Evolutionary conservation across 92 coral and sea anemone genomes (phyloP).

Genomic region (Zoanthus gigantus): DNA sequence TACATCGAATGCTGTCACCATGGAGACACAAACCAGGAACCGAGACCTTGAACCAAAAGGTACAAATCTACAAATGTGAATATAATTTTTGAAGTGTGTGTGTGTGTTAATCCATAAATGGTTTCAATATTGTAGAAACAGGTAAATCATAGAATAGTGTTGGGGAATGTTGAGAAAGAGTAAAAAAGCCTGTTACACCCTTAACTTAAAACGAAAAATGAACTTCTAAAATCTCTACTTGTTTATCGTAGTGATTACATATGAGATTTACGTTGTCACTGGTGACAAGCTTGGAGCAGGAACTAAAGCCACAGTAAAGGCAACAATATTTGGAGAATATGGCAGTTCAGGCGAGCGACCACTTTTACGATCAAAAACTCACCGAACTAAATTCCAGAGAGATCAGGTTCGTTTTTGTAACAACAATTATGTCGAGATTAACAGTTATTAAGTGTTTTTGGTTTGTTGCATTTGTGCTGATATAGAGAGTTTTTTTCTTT

Average conservation of each 20-base stretch:
- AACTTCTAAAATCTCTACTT: too few species aligned
- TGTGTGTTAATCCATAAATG: background rate
- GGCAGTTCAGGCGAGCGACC: conserved; percentile 96
- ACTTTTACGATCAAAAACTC: conserved; percentile 89
- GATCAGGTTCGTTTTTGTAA: conserved; percentile 77
- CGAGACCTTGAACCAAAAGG: conserved; percentile 91
- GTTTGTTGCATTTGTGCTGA: background rate
- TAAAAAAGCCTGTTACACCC: too few species aligned
- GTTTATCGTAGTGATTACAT: conserved; percentile 74
- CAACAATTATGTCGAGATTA: background rate
- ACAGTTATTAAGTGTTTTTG: background rate
- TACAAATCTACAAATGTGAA: background rate
- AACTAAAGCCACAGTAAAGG: conserved; percentile 84
- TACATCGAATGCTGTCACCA: conserved; percentile 61
- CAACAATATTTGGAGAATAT: conserved; percentile 91
- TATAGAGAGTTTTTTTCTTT: background rate
- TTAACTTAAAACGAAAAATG: too few species aligned
- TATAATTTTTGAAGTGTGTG: background rate
- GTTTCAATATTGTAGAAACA: background rate
- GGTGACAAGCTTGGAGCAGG: conserved; percentile 98
- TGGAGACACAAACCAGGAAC: conserved; percentile 89
- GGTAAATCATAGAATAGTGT: background rate
- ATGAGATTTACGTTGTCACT: conserved; percentile 91
- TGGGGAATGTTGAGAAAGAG: background rate
- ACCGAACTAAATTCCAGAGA: conserved; percentile 90